Evolutionary conservation across 2,113 vertebrate species (phyloP).

Genomic region (Hippocampus barbouri): DNA sequence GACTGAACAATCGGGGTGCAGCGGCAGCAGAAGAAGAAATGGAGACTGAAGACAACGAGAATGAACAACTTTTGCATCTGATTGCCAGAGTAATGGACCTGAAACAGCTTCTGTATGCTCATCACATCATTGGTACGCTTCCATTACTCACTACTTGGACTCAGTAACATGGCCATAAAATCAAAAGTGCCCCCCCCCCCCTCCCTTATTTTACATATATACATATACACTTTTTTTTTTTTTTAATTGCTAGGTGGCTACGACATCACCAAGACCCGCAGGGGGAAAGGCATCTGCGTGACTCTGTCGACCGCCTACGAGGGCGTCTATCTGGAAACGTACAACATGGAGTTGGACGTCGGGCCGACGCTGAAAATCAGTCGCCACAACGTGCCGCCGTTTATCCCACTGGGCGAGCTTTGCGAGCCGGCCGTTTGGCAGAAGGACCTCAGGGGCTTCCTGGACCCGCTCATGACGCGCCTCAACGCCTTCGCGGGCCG

Average conservation of each 20-base stretch:
- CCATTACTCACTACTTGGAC: neutral
- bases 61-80: constrained; percentile 43
- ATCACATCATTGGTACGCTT: constrained; percentile 67
- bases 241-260: constrained; percentile 62
- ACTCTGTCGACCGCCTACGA: constrained; percentile 65
- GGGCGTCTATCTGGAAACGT: constrained; percentile 64
- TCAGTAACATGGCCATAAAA: neutral
- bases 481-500: constrained; percentile 70
- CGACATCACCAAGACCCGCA: constrained; percentile 49
- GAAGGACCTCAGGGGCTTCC: constrained; percentile 53
- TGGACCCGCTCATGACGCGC: constrained; percentile 56
- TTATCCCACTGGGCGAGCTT: constrained; percentile 61
- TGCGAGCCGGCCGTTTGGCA: constrained; percentile 49
- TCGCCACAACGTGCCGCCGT: constrained; percentile 72
- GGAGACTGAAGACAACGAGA: constrained; percentile 25
- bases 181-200: too few relatives aligned
- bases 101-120: constrained; percentile 61
- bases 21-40: constrained; percentile 31
- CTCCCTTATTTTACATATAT: too few relatives aligned
- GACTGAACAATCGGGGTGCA: constrained; percentile 14
- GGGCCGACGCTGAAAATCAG: constrained; percentile 51
- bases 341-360: constrained; percentile 68
- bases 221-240: neutral
- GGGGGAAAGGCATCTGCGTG: constrained; percentile 60
- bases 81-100: constrained; percentile 61